A percentile compares a stretch with the other conserved stretches of the same genome.
Evolutionary conservation across 2,888 invertebrate genomes (phyloP).

Genomic region (Celastrina argiolus): DNA sequence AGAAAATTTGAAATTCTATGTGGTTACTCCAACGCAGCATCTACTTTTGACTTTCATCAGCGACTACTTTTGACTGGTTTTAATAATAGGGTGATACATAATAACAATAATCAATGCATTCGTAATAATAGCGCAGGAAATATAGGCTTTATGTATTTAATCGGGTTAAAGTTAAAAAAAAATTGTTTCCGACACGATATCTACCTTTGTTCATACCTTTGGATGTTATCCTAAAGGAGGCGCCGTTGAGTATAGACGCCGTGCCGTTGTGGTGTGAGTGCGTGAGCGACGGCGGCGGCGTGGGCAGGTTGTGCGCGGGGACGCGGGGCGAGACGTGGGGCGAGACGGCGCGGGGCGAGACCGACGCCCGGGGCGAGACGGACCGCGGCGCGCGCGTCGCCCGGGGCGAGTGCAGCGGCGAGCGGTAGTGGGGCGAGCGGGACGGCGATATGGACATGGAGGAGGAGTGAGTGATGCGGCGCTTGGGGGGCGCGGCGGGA

Average conservation of each 20-base stretch:
- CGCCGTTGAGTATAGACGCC: conserved; percentile 63
- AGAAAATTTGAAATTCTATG: too few species aligned
- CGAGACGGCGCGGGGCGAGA: conserved; percentile 74
- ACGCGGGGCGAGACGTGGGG: conserved; percentile 39
- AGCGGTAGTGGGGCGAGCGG: conserved; percentile 41
- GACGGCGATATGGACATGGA: conserved; percentile 33
- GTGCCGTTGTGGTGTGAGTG: conserved; percentile 41
- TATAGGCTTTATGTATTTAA: too few species aligned
- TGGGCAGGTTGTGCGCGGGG: conserved; percentile 28
- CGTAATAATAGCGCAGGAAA: too few species aligned
- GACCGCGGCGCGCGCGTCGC: conserved; percentile 33
- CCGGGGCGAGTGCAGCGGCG: conserved; percentile 37
- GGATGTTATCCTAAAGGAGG: conserved; percentile 92
- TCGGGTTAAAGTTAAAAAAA: too few species aligned
- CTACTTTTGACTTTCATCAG: too few species aligned
- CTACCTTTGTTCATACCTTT: conserved; percentile 79
- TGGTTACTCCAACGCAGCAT: too few species aligned
- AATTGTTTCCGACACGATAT: too few species aligned
- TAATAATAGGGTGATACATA: too few species aligned
- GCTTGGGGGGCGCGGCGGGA: conserved; percentile 79
- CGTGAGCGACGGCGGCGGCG: conserved; percentile 32
- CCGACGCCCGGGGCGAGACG: conserved; percentile 50
- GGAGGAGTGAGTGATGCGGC: conserved; percentile 78
- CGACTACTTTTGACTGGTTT: too few species aligned
- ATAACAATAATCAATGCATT: too few species aligned